phyloP scores from a whole-genome alignment of 1,140 invertebrate species.

The Araneus ventricosus region DNA sequence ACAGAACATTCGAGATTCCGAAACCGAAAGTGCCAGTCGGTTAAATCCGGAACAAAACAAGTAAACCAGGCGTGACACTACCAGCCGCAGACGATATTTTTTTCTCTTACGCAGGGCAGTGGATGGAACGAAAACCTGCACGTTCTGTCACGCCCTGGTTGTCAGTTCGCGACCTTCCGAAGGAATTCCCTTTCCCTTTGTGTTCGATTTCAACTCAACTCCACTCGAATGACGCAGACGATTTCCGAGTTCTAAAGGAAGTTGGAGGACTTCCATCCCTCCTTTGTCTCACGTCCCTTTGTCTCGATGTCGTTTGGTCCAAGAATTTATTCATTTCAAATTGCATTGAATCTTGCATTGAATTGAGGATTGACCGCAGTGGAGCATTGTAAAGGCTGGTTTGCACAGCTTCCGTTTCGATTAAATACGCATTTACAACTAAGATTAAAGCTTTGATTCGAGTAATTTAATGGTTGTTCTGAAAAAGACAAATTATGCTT shows the following conservation, averaged over 20 bases:
- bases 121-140: not conserved
- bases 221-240: not conserved
- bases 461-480: not conserved
- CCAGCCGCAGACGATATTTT: not conserved
- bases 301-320: not conserved
- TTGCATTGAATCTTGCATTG: not conserved
- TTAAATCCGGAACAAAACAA: not conserved
- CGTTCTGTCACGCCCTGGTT: slow-evolving; percentile 15
- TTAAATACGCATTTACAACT: not conserved
- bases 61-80: not conserved
- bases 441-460: not conserved
- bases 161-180: slow-evolving; percentile 12
- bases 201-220: not conserved
- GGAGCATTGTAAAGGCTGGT: not conserved
- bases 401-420: not conserved
- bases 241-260: slow-evolving; percentile 2
- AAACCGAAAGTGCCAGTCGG: slow-evolving; percentile 13
- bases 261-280: slow-evolving; percentile 10
- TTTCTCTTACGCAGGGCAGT: not conserved
- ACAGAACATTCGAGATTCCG: not conserved
- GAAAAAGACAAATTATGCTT: no score
- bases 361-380: not conserved
- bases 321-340: not conserved
- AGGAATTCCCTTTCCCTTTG: slow-evolving; percentile 3
- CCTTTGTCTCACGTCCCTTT: not conserved